Evolutionary conservation across 2,113 vertebrate species (phyloP).

Genomic region (Gnathonemus longibarbis): DNA sequence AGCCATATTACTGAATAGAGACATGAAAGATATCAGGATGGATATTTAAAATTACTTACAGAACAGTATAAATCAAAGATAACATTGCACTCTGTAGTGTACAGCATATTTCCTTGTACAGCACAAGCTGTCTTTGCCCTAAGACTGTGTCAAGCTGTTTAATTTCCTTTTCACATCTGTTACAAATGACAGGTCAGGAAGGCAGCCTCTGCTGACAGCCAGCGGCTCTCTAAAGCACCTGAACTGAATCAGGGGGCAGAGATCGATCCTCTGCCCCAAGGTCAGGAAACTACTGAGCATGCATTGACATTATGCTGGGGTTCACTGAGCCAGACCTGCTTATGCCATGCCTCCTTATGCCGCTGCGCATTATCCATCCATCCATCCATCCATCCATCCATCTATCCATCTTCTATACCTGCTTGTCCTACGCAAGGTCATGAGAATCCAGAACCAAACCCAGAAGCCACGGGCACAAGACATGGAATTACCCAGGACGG

Average conservation of each 20-base stretch:
- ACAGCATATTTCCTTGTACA: neutral
- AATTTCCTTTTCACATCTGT: neutral
- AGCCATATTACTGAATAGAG: neutral
- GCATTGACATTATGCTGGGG: neutral
- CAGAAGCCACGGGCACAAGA: neutral
- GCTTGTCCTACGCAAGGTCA: neutral
- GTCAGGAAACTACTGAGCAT: neutral
- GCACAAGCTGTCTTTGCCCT: neutral
- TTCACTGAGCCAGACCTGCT: neutral
- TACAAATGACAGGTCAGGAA: constrained; percentile 5
- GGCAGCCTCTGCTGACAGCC: neutral
- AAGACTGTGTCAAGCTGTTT: neutral
- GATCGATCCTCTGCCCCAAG: neutral
- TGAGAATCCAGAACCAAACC: neutral
- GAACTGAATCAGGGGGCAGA: neutral
- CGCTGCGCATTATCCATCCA: neutral
- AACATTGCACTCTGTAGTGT: neutral
- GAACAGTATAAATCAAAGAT: neutral
- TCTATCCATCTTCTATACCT: neutral
- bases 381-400: neutral
- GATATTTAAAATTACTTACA: neutral
- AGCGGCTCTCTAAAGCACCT: neutral
- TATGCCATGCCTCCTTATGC: neutral
- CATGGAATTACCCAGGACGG: neutral
- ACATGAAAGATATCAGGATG: neutral